A percentile compares a stretch with the other conserved stretches of the same genome.
These are phyloP conservation scores for Planiliza haematocheilus DNA, from an alignment of 2,113 vertebrate species.

Conservation along the genomic window DNA sequence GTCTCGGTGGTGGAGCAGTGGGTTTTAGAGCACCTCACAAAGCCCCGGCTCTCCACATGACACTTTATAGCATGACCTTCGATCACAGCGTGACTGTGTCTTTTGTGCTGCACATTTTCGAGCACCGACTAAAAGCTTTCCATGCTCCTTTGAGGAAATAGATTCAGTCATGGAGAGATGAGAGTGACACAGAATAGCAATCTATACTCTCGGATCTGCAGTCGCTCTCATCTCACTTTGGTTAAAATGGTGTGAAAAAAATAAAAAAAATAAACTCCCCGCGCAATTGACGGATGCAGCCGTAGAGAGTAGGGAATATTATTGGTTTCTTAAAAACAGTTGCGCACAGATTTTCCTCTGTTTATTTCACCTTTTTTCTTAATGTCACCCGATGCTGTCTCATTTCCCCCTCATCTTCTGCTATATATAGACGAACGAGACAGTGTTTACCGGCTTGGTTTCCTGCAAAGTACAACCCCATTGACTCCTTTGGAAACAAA, in stretches of 20 bases:
- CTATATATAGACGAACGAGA: neutral
- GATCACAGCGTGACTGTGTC: slow-evolving; percentile 68
- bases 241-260: neutral
- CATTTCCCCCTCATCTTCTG: neutral
- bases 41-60: slow-evolving; percentile 68
- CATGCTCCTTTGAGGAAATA: slow-evolving; percentile 75
- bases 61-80: slow-evolving; percentile 76
- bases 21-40: slow-evolving; percentile 69
- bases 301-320: neutral
- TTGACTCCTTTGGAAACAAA: neutral
- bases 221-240: slow-evolving; percentile 38
- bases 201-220: slow-evolving; percentile 67
- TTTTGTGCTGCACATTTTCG: slow-evolving; percentile 74
- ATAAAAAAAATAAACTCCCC: slow-evolving; percentile 8
- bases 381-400: neutral
- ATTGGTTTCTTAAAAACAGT: slow-evolving; percentile 1
- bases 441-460: slow-evolving; percentile 1
- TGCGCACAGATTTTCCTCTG: neutral
- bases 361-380: neutral
- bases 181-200: slow-evolving; percentile 70
- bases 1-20: slow-evolving; percentile 46
- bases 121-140: slow-evolving; percentile 75
- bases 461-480: neutral
- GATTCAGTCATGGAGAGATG: slow-evolving; percentile 76
- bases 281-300: neutral